A percentile compares a stretch with the other conserved stretches of the same genome.
These are phyloP conservation scores for Genyomyrus donnyi DNA, from an alignment of 2,113 vertebrate species.

Conservation along the genomic window DNA sequence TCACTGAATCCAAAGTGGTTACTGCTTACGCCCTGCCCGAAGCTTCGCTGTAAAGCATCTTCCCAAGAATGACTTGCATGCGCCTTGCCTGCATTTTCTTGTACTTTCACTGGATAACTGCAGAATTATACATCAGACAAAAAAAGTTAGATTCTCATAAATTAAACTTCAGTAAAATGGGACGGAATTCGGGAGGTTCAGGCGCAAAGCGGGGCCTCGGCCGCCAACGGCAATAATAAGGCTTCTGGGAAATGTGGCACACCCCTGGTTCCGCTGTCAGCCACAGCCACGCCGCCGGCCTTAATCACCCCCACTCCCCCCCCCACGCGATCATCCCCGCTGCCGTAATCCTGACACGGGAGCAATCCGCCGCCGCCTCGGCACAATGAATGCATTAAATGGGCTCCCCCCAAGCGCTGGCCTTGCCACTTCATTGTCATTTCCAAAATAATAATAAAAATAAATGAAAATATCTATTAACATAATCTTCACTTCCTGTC, in stretches of 20 bases:
- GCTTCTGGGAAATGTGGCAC: not conserved
- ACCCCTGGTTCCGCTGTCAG: conserved; percentile 20
- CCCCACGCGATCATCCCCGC: conserved; percentile 15
- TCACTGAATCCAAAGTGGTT: not conserved
- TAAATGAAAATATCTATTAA: conserved; percentile 29
- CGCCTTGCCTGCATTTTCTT: not conserved
- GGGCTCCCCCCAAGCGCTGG: conserved; percentile 4
- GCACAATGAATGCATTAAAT: conserved; percentile 24
- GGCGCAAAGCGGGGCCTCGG: not conserved
- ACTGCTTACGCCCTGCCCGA: not conserved
- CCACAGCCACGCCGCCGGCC: conserved; percentile 8
- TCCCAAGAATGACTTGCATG: not conserved
- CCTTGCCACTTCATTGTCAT: conserved; percentile 26
- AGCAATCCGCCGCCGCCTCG: conserved; percentile 16
- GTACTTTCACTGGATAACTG: not conserved
- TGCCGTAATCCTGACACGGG: conserved; percentile 24
- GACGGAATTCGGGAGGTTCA: conserved; percentile 3
- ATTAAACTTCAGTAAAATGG: not conserved
- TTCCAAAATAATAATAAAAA: conserved; percentile 21
- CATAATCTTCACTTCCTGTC: conserved; percentile 30
- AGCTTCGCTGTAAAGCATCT: not conserved
- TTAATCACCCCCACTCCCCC: conserved; percentile 13
- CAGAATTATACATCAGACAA: not conserved
- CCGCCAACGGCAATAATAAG: not conserved
- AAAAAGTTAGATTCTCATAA: not conserved